Evolutionary conservation across 2,797 vertebrate species (phyloP).

Genomic region (Threskiornis aethiopicus): DNA sequence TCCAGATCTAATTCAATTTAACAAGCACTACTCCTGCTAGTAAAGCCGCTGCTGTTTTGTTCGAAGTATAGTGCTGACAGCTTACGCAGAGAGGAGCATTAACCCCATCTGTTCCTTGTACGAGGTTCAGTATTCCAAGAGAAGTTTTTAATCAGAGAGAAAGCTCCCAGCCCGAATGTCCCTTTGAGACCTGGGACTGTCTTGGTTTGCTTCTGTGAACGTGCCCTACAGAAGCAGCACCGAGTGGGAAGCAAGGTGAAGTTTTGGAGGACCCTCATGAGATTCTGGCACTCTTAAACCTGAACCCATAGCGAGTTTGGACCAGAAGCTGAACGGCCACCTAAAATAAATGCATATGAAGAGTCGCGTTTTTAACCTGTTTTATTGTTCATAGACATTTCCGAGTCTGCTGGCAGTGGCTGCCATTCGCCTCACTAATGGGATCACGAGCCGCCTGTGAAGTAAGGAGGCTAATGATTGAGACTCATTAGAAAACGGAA

Average conservation of each 20-base stretch:
- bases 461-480: background rate
- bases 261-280: background rate
- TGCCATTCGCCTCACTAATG: background rate
- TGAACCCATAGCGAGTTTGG: background rate
- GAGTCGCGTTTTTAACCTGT: background rate
- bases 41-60: slow-evolving; percentile 11
- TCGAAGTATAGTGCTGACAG: background rate
- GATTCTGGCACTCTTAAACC: background rate
- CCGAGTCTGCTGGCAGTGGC: background rate
- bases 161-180: background rate
- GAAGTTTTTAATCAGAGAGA: background rate
- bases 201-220: background rate
- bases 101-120: slow-evolving; percentile 6
- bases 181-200: background rate
- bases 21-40: background rate
- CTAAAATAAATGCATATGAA: background rate
- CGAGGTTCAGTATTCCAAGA: background rate
- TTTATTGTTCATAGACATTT: background rate
- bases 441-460: background rate
- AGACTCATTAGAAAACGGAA: background rate
- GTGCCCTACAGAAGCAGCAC: background rate
- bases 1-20: slow-evolving; percentile 8
- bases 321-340: background rate
- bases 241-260: background rate
- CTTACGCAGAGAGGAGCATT: slow-evolving; percentile 9